These are phyloP conservation scores for Pseudolycoriella hygida DNA, from an alignment of 2,888 invertebrate genomes.

Conservation along the genomic window DNA sequence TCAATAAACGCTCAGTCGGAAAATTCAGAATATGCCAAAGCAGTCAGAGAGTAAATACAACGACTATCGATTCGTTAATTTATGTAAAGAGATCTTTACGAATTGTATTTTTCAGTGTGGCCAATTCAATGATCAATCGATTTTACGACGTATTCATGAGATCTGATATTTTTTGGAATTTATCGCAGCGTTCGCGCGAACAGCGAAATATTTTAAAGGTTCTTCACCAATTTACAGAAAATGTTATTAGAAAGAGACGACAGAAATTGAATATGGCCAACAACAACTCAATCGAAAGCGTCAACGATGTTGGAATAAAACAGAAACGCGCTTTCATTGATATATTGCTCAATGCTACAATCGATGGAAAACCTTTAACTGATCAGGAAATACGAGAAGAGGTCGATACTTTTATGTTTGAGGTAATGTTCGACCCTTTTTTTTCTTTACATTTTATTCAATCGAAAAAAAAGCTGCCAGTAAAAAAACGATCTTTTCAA, in stretches of 20 bases:
- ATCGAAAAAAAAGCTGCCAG: no score
- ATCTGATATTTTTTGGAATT: not conserved
- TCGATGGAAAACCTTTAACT: constrained; percentile 38
- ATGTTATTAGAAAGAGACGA: constrained; percentile 35
- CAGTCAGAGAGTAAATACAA: constrained; percentile 46
- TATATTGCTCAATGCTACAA: constrained; percentile 39
- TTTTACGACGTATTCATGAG: not conserved
- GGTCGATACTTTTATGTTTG: constrained; percentile 60
- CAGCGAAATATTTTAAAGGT: constrained; percentile 31
- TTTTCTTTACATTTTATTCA: no score
- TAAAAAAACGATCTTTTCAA: no score
- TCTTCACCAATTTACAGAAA: constrained; percentile 35
- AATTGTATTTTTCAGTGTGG: not conserved
- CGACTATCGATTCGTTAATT: not conserved
- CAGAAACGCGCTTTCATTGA: constrained; percentile 46
- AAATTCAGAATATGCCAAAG: constrained; percentile 52
- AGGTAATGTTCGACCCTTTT: constrained; percentile 18
- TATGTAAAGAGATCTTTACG: not conserved
- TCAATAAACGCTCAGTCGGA: constrained; percentile 52
- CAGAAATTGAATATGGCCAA: constrained; percentile 6
- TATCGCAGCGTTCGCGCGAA: constrained; percentile 13
- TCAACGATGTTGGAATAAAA: constrained; percentile 13
- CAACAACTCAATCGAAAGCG: constrained; percentile 11
- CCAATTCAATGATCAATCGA: not conserved
- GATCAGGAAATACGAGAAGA: constrained; percentile 44